A percentile compares a stretch with the other conserved stretches of the same genome.
These are phyloP conservation scores for Pteropus rufus DNA, from an alignment of 2,797 vertebrate genomes.

Conservation along the genomic window DNA sequence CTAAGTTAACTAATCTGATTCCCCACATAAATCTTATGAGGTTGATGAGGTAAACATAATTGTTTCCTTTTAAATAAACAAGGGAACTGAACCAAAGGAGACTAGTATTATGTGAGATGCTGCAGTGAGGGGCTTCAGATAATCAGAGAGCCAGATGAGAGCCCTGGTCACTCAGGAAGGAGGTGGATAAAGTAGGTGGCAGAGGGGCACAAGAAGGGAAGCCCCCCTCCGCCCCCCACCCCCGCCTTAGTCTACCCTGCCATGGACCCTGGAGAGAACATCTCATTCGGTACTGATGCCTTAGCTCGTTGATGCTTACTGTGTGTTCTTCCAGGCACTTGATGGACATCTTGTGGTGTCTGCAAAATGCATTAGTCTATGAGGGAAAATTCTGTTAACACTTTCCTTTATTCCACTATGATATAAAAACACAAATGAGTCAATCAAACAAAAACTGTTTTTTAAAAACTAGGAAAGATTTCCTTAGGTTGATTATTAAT, in stretches of 20 bases:
- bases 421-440: conserved; percentile 19
- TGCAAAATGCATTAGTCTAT: background rate
- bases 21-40: background rate
- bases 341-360: background rate
- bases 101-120: background rate
- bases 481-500: conserved; percentile 46
- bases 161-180: background rate
- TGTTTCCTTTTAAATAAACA: background rate
- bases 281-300: background rate
- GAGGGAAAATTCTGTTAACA: background rate
- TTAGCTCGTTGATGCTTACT: background rate
- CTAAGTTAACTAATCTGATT: background rate
- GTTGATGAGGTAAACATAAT: background rate
- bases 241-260: background rate
- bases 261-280: background rate
- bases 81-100: background rate
- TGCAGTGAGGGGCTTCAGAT: background rate
- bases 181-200: background rate
- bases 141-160: background rate
- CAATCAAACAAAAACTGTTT: conserved; percentile 11
- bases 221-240: no score
- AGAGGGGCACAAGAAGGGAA: background rate
- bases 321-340: background rate
- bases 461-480: conserved; percentile 4
- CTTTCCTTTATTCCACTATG: conserved; percentile 5